Percentiles rank a stretch among this genome's conserved stretches.
Evolutionary conservation across 2,797 vertebrate genomes (phyloP).

Genomic region (Pelodytes ibericus): DNA sequence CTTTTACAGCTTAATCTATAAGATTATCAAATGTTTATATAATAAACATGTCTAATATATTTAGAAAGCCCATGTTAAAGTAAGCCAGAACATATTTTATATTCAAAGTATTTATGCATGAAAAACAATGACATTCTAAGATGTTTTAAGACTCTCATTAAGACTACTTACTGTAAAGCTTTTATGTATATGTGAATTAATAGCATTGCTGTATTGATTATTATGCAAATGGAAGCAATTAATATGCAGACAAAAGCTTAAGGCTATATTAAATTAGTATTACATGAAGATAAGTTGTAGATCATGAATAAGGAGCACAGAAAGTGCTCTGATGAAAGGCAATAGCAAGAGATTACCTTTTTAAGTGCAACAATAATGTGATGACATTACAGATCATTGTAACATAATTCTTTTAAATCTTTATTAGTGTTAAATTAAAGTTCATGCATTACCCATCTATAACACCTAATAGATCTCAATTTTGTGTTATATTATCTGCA

Average conservation of each 20-base stretch:
- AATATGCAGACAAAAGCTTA: slow-evolving; percentile 53
- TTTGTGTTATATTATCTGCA: no score
- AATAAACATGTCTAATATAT: not conserved
- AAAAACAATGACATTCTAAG: not conserved
- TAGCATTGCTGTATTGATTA: slow-evolving; percentile 44
- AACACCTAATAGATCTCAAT: no score
- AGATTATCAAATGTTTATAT: no score
- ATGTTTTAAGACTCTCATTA: slow-evolving; percentile 34
- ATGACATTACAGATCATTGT: slow-evolving; percentile 19
- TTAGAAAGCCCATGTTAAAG: not conserved
- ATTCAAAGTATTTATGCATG: not conserved
- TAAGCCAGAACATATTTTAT: not conserved
- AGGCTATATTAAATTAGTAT: slow-evolving; percentile 54
- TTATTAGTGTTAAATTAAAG: slow-evolving; percentile 12
- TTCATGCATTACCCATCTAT: no score
- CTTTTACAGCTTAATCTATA: no score
- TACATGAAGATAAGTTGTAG: slow-evolving; percentile 46
- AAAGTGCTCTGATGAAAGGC: slow-evolving; percentile 48
- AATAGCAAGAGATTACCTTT: slow-evolving; percentile 53
- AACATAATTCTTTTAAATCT: slow-evolving; percentile 30
- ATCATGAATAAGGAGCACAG: slow-evolving; percentile 42
- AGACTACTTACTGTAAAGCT: slow-evolving; percentile 32
- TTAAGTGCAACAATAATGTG: slow-evolving; percentile 48
- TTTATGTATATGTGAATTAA: slow-evolving; percentile 44
- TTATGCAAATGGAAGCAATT: slow-evolving; percentile 49